Percentiles rank a stretch among this genome's conserved stretches.
phyloP scores from a whole-genome alignment of 2,888 invertebrate species.

The Mythimna ferrago region DNA sequence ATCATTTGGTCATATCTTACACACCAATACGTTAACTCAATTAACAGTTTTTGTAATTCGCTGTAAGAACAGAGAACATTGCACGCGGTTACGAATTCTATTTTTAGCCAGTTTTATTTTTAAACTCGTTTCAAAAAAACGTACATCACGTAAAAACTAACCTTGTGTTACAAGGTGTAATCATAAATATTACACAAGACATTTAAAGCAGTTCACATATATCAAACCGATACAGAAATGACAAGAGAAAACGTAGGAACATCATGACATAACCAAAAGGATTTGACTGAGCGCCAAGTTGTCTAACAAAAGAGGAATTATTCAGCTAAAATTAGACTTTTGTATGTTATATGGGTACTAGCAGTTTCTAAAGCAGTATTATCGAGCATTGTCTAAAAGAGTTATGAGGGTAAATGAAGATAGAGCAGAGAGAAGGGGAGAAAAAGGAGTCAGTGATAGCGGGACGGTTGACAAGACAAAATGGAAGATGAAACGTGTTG shows the following conservation, averaged over 20 bases:
- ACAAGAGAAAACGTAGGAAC: constrained; percentile 30
- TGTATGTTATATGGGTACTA: constrained; percentile 20
- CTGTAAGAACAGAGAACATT: not conserved
- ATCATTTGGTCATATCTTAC: not conserved
- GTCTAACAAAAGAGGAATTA: constrained; percentile 50
- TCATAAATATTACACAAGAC: constrained; percentile 7
- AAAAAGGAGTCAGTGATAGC: too few relatives aligned
- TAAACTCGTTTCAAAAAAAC: constrained; percentile 3
- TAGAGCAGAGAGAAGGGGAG: too few relatives aligned
- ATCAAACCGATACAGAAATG: constrained; percentile 4
- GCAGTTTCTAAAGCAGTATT: constrained; percentile 14
- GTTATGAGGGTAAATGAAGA: too few relatives aligned
- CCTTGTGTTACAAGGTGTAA: constrained; percentile 7
- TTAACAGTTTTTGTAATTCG: too few relatives aligned
- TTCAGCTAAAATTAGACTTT: constrained; percentile 48
- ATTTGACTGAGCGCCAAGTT: constrained; percentile 52
- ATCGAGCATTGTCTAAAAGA: constrained; percentile 4
- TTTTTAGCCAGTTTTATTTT: constrained; percentile 12
- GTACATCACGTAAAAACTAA: not conserved
- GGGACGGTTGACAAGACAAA: too few relatives aligned
- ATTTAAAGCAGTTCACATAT: constrained; percentile 11
- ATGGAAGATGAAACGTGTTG: too few relatives aligned
- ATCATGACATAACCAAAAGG: constrained; percentile 52
- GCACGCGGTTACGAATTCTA: constrained; percentile 2
- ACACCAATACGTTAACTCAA: not conserved